Evolutionary conservation across 1,140 invertebrate genomes (phyloP).

Genomic region (Nebria ingens): DNA sequence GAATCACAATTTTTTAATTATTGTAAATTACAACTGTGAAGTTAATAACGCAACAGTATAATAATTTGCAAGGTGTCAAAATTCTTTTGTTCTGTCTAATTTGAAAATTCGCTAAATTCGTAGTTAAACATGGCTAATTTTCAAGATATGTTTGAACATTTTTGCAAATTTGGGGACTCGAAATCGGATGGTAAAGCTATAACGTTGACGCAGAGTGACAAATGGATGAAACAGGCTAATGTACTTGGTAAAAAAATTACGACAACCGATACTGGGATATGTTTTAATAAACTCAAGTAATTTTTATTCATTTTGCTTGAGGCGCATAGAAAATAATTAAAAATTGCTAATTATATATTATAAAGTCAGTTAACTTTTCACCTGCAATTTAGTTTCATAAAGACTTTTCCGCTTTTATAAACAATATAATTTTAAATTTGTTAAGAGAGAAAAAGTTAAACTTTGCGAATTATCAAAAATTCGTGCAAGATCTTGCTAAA

Average conservation of each 20-base stretch:
- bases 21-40: too few species aligned
- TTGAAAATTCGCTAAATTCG: too few species aligned
- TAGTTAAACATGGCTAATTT: too few species aligned
- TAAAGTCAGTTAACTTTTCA: too few species aligned
- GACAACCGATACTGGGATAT: conserved; percentile 80
- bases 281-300: conserved; percentile 83
- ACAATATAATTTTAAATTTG: conserved; percentile 5
- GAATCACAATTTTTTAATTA: too few species aligned
- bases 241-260: conserved; percentile 84
- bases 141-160: conserved; percentile 38
- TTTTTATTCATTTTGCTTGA: too few species aligned
- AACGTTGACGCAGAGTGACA: conserved; percentile 80
- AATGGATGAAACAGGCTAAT: conserved; percentile 91
- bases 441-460: conserved; percentile 50
- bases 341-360: too few species aligned
- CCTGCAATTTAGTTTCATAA: too few species aligned
- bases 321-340: too few species aligned
- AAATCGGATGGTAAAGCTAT: conserved; percentile 80
- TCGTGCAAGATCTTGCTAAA: conserved; percentile 69
- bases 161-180: conserved; percentile 79
- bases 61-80: too few species aligned
- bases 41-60: too few species aligned
- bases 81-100: too few species aligned
- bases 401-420: conserved; percentile 18
- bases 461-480: conserved; percentile 68